Evolutionary conservation across 1,140 invertebrate genomes (phyloP).

Genomic region (Lepidotrigona ventralis): DNA sequence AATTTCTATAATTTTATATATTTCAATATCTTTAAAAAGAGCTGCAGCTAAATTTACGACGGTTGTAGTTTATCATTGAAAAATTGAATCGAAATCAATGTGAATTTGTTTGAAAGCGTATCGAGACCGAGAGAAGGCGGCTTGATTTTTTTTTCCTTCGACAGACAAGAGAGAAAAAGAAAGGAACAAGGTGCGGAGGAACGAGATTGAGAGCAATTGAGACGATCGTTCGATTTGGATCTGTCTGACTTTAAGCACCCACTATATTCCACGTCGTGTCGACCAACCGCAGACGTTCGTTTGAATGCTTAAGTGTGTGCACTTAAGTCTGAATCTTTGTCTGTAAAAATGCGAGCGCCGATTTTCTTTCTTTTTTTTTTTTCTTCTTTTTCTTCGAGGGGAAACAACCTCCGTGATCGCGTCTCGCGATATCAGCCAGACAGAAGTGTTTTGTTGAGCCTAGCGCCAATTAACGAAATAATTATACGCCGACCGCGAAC

Average conservation of each 20-base stretch:
- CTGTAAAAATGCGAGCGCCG: slow-evolving; percentile 27
- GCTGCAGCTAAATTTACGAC: no score
- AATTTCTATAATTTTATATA: no score
- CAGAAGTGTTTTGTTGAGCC: no score
- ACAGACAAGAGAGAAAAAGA: not conserved
- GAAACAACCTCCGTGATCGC: no score
- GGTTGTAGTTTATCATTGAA: no score
- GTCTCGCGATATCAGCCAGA: slow-evolving; percentile 35
- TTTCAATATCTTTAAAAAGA: no score
- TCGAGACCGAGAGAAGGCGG: not conserved
- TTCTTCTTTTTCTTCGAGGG: no score
- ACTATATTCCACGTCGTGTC: slow-evolving; percentile 12
- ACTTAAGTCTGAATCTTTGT: slow-evolving; percentile 28
- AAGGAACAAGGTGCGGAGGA: slow-evolving; percentile 1
- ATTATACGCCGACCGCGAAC: no score
- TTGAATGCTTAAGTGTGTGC: not conserved
- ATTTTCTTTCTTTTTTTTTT: not conserved
- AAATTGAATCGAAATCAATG: not conserved
- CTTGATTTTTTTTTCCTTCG: slow-evolving; percentile 29
- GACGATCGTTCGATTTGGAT: slow-evolving; percentile 50
- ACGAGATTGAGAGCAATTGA: slow-evolving; percentile 38
- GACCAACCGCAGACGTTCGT: slow-evolving; percentile 48
- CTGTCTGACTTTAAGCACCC: slow-evolving; percentile 47
- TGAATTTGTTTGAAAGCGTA: not conserved
- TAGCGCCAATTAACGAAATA: no score